These are phyloP conservation scores for Brevimyrus niger DNA, from an alignment of 2,113 vertebrate genomes.

Conservation along the genomic window DNA sequence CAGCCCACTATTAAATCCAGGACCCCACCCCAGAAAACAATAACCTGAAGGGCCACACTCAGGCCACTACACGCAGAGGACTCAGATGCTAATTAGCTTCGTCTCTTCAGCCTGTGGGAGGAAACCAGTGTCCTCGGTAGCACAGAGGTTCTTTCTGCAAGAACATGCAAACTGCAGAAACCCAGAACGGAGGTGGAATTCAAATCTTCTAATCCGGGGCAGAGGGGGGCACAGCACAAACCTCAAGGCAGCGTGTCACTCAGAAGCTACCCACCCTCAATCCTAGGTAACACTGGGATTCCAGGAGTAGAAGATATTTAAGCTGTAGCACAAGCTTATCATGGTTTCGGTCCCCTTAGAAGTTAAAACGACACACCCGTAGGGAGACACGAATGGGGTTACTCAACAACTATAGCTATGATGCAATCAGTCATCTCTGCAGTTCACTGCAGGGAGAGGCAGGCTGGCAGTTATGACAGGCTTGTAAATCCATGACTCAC, in stretches of 20 bases:
- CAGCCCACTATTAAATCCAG: neutral
- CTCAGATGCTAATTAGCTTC: neutral
- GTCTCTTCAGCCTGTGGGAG: neutral
- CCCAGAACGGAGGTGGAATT: neutral
- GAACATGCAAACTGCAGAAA: neutral
- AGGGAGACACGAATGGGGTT: neutral
- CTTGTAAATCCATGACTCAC: neutral
- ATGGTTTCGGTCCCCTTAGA: neutral
- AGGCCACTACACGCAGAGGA: neutral
- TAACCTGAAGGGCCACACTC: neutral
- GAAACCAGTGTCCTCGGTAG: neutral
- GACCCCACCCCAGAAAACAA: neutral
- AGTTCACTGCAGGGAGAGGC: neutral
- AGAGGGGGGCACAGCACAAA: neutral
- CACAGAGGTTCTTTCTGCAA: neutral
- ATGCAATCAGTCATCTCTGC: neutral
- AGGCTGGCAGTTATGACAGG: neutral
- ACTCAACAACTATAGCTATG: neutral
- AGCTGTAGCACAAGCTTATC: neutral
- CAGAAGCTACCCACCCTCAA: neutral
- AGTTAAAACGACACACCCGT: neutral
- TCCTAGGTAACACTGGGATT: neutral
- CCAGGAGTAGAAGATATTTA: neutral
- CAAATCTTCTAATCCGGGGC: neutral
- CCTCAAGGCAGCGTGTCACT: neutral